Conservation (phyloP, 2,888 invertebrate genomes). For the Plutella xylostella region DNA sequence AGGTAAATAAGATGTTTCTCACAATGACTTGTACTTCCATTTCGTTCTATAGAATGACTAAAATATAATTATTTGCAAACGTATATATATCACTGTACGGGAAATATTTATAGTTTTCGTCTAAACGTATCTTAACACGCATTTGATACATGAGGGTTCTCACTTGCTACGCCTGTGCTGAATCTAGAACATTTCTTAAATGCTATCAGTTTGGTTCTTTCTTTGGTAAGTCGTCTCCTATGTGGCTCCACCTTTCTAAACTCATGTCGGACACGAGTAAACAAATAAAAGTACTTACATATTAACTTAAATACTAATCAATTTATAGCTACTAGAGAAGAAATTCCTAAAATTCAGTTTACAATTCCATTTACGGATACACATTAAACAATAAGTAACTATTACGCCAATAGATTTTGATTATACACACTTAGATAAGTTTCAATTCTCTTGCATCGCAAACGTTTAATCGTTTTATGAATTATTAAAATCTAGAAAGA, state of each 20-base stretch:
- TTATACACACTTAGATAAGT: conserved; percentile 35
- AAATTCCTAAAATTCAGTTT: background rate
- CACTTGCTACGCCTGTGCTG: background rate
- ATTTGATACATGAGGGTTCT: background rate
- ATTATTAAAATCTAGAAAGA: conserved; percentile 48
- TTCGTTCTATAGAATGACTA: conserved; percentile 1
- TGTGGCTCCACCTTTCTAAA: background rate
- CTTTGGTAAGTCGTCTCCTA: conserved; percentile 33
- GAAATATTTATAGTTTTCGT: no score
- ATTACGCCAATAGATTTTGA: conserved; percentile 1
- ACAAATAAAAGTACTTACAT: background rate
- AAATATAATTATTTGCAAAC: conserved; percentile 8
- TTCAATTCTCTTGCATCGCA: conserved; percentile 71
- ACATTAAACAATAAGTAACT: background rate
- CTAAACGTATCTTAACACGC: conserved; percentile 8
- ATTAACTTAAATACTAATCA: no score
- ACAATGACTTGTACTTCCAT: conserved; percentile 5
- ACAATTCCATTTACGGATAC: background rate
- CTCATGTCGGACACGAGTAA: background rate
- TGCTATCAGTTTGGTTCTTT: conserved; percentile 54
- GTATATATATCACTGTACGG: no score
- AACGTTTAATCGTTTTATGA: no score
- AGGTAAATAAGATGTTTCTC: conserved; percentile 1
- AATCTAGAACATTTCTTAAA: conserved; percentile 5
- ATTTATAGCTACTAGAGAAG: background rate